These are phyloP conservation scores for Tuberolachnus salignus DNA, from an alignment of 2,888 invertebrate genomes.

Conservation along the genomic window DNA sequence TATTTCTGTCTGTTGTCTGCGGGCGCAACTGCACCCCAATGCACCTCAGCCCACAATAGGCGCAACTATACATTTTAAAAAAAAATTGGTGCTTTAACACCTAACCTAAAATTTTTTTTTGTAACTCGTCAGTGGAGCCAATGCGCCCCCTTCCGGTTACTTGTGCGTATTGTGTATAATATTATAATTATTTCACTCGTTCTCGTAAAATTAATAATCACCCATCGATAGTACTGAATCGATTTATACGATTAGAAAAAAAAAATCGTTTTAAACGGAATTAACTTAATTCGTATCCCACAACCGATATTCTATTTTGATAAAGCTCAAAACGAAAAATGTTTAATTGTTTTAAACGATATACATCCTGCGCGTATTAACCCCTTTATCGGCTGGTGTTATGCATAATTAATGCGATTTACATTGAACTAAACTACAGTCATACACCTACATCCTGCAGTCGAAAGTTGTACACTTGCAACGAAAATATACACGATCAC, in stretches of 20 bases:
- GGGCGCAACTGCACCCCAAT: too few species aligned
- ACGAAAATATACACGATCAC: neutral
- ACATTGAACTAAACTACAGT: constrained; percentile 36
- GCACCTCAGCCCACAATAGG: too few species aligned
- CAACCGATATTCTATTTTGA: too few species aligned
- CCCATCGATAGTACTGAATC: neutral
- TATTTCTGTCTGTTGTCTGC: too few species aligned
- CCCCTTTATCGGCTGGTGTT: neutral
- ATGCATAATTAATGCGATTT: constrained; percentile 15
- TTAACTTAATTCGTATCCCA: too few species aligned
- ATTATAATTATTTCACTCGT: too few species aligned
- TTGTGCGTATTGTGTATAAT: neutral
- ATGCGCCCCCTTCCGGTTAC: too few species aligned
- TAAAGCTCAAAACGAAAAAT: neutral
- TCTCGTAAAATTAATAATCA: neutral
- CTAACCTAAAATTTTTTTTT: too few species aligned
- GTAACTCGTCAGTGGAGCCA: too few species aligned
- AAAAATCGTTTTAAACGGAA: neutral
- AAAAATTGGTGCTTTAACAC: too few species aligned
- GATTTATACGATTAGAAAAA: neutral
- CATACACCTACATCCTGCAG: constrained; percentile 33
- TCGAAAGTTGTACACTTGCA: neutral
- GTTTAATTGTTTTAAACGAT: neutral
- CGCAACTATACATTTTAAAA: too few species aligned
- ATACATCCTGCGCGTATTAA: too few species aligned